phyloP scores from a whole-genome alignment of 2,113 vertebrate species.

The Orthonyx spaldingii region DNA sequence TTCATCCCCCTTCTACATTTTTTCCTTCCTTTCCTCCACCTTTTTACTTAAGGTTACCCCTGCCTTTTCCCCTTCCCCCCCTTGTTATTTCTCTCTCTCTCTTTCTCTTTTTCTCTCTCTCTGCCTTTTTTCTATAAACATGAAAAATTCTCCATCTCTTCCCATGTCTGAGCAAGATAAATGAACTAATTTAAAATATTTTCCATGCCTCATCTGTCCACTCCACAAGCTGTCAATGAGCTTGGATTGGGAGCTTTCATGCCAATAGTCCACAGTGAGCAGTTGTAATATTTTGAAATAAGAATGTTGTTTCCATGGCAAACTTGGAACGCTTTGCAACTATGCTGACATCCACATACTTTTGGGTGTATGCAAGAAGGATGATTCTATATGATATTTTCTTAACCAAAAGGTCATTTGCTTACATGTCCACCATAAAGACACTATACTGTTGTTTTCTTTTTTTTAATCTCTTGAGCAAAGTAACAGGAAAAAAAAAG shows the following conservation, averaged over 20 bases:
- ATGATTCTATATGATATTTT: not conserved
- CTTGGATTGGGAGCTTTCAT: conserved; percentile 49
- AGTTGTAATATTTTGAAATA: conserved; percentile 50
- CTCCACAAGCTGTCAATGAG: conserved; percentile 65
- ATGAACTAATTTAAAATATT: conserved; percentile 77
- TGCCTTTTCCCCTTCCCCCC: not conserved
- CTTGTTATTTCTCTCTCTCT: not conserved
- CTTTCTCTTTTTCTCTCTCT: not conserved
- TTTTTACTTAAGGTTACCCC: not conserved
- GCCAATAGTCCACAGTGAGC: conserved; percentile 37
- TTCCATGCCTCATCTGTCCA: conserved; percentile 73
- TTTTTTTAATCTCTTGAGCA: not conserved
- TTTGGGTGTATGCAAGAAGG: conserved; percentile 20
- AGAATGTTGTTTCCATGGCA: conserved; percentile 49
- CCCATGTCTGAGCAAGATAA: conserved; percentile 70
- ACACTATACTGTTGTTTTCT: not conserved
- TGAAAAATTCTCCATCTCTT: conserved; percentile 58
- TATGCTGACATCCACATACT: conserved; percentile 22
- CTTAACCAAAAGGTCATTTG: not conserved
- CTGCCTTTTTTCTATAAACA: not conserved
- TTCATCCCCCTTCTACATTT: not conserved
- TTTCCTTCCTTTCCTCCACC: not conserved
- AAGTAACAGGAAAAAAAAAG: not conserved
- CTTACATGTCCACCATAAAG: not conserved
- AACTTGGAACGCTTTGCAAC: not conserved